These are phyloP conservation scores for Chaetodon auriga DNA, from an alignment of 2,113 vertebrate genomes.

Conservation along the genomic window DNA sequence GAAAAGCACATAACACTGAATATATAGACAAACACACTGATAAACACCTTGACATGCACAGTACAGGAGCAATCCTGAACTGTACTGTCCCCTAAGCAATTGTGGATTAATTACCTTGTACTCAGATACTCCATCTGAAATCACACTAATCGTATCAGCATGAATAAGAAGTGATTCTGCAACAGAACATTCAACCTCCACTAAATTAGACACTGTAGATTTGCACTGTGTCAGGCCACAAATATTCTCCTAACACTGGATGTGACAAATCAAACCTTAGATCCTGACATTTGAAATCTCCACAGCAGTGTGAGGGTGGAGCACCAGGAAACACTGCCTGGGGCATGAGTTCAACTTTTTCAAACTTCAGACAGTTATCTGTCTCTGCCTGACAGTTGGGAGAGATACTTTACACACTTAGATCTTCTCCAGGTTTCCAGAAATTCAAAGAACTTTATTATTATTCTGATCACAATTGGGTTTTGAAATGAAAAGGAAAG, in stretches of 20 bases:
- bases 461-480: not conserved
- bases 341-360: not conserved
- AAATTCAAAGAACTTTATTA: not conserved
- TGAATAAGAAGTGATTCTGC: not conserved
- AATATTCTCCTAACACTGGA: not conserved
- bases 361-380: not conserved
- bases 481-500: not conserved
- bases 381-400: not conserved
- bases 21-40: not conserved
- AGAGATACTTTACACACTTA: not conserved
- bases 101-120: not conserved
- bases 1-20: too few relatives aligned
- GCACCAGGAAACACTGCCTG: not conserved
- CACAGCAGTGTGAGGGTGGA: not conserved
- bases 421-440: not conserved
- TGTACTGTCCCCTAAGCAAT: not conserved
- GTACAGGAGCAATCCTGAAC: not conserved
- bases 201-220: not conserved
- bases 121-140: not conserved
- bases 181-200: not conserved
- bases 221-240: not conserved
- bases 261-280: not conserved
- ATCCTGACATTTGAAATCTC: constrained; percentile 24
- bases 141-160: not conserved
- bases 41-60: not conserved